phyloP scores from a whole-genome alignment of 2,113 vertebrate genomes.

The Pteruthius melanotis region DNA sequence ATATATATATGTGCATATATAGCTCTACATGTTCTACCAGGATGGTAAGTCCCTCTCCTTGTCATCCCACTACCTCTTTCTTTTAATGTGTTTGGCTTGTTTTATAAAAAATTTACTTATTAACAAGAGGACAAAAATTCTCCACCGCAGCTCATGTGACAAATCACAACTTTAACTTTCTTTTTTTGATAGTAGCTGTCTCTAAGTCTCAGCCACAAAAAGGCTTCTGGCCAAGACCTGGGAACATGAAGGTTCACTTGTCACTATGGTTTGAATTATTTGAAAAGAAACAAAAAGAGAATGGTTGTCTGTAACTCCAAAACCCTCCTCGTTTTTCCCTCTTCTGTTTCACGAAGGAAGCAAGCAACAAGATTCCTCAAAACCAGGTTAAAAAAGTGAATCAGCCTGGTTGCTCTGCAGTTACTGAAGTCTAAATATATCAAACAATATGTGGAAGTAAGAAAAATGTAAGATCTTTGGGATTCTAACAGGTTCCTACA shows the following conservation, averaged over 20 bases:
- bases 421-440: not conserved
- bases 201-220: not conserved
- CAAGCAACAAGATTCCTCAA: not conserved
- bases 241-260: not conserved
- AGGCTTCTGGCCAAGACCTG: not conserved
- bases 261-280: not conserved
- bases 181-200: not conserved
- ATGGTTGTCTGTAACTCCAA: not conserved
- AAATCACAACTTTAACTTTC: not conserved
- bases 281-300: not conserved
- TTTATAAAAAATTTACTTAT: not conserved
- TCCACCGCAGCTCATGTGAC: not conserved
- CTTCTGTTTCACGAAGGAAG: not conserved
- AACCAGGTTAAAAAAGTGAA: not conserved
- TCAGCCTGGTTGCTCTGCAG: not conserved
- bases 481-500: not conserved
- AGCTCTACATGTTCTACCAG: conserved; percentile 1
- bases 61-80: not conserved
- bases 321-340: not conserved
- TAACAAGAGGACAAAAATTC: not conserved
- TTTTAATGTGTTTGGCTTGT: not conserved
- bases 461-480: not conserved
- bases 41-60: not conserved
- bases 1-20: not conserved
- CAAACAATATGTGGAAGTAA: not conserved